Evolutionary conservation across 2,888 invertebrate genomes (phyloP).

Genomic region (Dexiosoma caninum): DNA sequence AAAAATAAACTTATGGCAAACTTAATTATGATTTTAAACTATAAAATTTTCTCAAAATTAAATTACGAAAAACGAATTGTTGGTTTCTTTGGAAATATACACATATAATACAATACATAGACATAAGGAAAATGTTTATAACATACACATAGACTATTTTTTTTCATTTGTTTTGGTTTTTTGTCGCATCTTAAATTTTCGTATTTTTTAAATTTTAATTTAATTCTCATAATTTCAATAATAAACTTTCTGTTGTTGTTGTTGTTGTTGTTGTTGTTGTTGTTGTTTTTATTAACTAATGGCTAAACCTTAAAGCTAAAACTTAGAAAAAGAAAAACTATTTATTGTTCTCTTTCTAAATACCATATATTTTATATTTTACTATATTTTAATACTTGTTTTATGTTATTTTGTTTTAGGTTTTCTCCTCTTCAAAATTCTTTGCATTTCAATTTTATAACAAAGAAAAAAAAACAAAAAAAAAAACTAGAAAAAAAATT

Average conservation of each 20-base stretch:
- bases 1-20: constrained; percentile 33
- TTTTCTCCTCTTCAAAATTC: constrained; percentile 36
- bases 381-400: background rate
- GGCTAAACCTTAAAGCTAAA: constrained; percentile 54
- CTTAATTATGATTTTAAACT: constrained; percentile 16
- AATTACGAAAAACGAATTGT: constrained; percentile 4
- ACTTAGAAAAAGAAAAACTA: constrained; percentile 57
- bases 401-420: too few species aligned
- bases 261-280: too few species aligned
- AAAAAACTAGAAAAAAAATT: constrained; percentile 28
- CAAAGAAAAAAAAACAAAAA: constrained; percentile 5
- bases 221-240: constrained; percentile 46
- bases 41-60: background rate
- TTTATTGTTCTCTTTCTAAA: constrained; percentile 49
- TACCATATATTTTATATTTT: constrained; percentile 1
- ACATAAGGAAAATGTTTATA: constrained; percentile 61
- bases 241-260: constrained; percentile 36
- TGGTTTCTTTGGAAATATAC: constrained; percentile 41
- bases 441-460: constrained; percentile 34
- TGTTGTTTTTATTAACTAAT: constrained; percentile 50
- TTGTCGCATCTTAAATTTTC: background rate
- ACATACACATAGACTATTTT: constrained; percentile 57
- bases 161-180: constrained; percentile 12
- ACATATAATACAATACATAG: constrained; percentile 62
- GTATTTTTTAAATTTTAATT: background rate